Evolutionary conservation across 2,888 invertebrate species (phyloP).

Genomic region (Phasia obesa): DNA sequence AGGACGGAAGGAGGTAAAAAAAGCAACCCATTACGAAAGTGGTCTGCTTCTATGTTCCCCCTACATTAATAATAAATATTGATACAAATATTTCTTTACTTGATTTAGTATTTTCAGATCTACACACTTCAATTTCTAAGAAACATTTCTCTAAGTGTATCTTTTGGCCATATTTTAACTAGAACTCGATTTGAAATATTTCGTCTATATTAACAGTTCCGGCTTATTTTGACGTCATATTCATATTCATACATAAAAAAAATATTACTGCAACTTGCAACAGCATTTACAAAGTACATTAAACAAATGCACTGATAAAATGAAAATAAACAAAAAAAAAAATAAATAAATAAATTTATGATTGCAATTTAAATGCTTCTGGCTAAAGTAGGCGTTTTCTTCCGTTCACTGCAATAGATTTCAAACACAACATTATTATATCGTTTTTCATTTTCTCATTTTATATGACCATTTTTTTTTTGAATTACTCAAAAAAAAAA

Average conservation of each 20-base stretch:
- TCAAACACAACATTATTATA: constrained; percentile 46
- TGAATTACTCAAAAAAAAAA: constrained; percentile 3
- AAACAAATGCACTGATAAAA: constrained; percentile 21
- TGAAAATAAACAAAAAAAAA: constrained; percentile 25
- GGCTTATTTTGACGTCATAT: constrained; percentile 55
- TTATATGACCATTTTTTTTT: neutral
- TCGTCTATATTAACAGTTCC: constrained; percentile 45
- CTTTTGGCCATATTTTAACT: neutral
- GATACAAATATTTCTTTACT: too few species aligned
- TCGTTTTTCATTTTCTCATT: constrained; percentile 8
- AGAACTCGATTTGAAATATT: constrained; percentile 34
- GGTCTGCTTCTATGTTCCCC: too few species aligned
- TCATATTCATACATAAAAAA: neutral
- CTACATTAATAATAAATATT: too few species aligned
- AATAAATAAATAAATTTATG: constrained; percentile 29
- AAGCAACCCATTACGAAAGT: too few species aligned
- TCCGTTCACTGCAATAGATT: constrained; percentile 59
- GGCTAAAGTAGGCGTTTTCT: constrained; percentile 64
- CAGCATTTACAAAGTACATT: neutral
- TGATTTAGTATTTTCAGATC: too few species aligned
- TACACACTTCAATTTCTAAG: too few species aligned
- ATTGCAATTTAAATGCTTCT: constrained; percentile 55
- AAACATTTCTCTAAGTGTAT: constrained; percentile 36
- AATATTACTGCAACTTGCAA: neutral
- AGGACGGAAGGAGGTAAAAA: too few species aligned